phyloP scores from a whole-genome alignment of 2,113 vertebrate genomes.

The Aleadryas rufinucha region DNA sequence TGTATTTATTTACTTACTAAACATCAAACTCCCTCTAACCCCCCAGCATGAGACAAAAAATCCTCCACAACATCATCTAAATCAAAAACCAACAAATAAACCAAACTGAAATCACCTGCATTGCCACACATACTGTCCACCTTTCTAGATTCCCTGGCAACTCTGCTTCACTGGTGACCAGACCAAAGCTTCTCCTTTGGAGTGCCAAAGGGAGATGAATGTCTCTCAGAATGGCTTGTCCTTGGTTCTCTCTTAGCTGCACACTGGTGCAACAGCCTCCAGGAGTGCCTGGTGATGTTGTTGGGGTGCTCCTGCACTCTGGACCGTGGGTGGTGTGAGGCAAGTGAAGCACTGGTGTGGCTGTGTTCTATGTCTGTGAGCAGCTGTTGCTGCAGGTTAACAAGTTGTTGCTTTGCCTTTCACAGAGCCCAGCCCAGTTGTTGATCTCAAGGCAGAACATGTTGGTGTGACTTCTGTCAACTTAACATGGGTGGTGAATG shows the following conservation, averaged over 20 bases:
- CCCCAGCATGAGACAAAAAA: not conserved
- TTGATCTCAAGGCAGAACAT: not conserved
- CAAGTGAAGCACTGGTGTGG: not conserved
- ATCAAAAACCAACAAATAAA: not conserved
- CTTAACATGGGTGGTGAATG: not conserved
- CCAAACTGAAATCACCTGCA: not conserved
- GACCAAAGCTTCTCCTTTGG: not conserved
- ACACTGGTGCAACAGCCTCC: too few species aligned
- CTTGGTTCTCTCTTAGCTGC: not conserved
- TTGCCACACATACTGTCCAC: not conserved
- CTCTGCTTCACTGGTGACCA: rapidly evolving
- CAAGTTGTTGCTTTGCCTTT: not conserved
- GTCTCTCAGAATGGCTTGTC: not conserved
- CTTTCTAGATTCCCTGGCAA: not conserved
- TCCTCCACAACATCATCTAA: not conserved
- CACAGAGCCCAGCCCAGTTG: not conserved
- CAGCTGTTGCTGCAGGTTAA: not conserved
- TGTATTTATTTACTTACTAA: not conserved
- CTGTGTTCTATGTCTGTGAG: not conserved
- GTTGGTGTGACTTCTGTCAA: not conserved
- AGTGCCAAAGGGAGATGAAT: not conserved
- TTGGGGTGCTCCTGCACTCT: too few species aligned
- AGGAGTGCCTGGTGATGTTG: too few species aligned
- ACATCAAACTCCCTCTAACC: not conserved
- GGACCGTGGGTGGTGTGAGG: too few species aligned